Conservation (phyloP, 1,140 invertebrate genomes). For the Euglossa dilemma region DNA sequence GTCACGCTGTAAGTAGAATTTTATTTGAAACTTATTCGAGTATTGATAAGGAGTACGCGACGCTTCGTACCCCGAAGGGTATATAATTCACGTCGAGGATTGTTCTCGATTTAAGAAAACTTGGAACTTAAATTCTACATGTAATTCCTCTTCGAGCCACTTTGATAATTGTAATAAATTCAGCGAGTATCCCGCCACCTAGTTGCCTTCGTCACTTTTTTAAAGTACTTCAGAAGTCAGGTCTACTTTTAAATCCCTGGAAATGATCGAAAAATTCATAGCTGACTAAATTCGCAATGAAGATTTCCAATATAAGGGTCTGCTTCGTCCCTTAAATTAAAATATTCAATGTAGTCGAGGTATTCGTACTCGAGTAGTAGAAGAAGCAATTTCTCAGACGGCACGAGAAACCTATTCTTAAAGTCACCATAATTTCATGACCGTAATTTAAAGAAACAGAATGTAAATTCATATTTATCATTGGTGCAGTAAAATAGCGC, state of each 20-base stretch:
- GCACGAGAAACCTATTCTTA: too few species aligned
- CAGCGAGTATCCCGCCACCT: neutral
- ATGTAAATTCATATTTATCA: too few species aligned
- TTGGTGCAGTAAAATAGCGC: too few species aligned
- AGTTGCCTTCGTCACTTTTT: neutral
- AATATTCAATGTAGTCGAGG: too few species aligned
- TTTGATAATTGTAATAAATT: neutral
- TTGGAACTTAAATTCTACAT: neutral
- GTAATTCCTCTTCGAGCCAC: neutral
- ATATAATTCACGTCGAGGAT: neutral
- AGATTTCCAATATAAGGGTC: neutral
- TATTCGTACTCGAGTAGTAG: too few species aligned
- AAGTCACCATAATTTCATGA: too few species aligned
- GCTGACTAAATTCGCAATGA: neutral
- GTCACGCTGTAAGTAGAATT: conserved; percentile 79
- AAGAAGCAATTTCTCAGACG: too few species aligned
- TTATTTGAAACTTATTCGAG: conserved; percentile 36
- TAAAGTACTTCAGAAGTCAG: neutral
- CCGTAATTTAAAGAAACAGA: too few species aligned
- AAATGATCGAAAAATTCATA: neutral
- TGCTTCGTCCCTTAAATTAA: too few species aligned
- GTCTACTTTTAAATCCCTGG: neutral
- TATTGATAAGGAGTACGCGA: conserved; percentile 3
- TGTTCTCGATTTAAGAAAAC: neutral
- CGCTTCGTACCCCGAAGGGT: neutral